Evolutionary conservation across 2,888 invertebrate species (phyloP), one percentile per base, ranked within the genome.

Genomic region (Therioaphis trifolii): DNA sequence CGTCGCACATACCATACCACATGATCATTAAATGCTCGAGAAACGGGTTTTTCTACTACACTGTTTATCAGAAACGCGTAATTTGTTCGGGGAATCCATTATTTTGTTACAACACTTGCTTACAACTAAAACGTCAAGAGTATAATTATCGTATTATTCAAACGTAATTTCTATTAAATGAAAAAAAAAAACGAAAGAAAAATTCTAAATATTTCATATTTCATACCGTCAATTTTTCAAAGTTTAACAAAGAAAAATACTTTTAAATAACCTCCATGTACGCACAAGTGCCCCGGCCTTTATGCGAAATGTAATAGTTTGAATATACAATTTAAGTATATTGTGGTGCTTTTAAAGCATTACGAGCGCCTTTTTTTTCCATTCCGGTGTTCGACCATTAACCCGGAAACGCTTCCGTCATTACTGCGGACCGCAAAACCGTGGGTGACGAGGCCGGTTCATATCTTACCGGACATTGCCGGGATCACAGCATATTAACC

Each of bases 241-340:
- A 21, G 52, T 55, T 35, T 35, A 58, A 58, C 21, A 58, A 58
- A 58, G 15, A 55, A 72, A 27, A 66, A 74, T 21, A 71, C 49
- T 71, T 71, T 46, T 18, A 12, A 1, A 72, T 40, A n/a, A 58
- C 55, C 15, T 5, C 14, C 5, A 0, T 11, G 15, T 18, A 52
- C n/a, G 12, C 7, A 35, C 12, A n/a, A n/a, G n/a, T n/a, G n/a
- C 18, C 21, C 27, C 72, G n/a, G 14, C 29, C 29, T n/a, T 72
- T 52, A 12, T 5, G 7, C 18, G 29, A 52, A 35, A 18, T 18
- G 21, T 35, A 55, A 35, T 29, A 7, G n/a, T 72, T 71, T 11
- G 49, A 29, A 71, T 46, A 15, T 15, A 71, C 27, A 27, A 46
- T 24, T 27, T 18, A 46, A 71, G 72, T 29, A n/a, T n/a, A 72